Evolutionary conservation across 2,888 invertebrate genomes (phyloP).

Genomic region (Toxonevra muliebris): DNA sequence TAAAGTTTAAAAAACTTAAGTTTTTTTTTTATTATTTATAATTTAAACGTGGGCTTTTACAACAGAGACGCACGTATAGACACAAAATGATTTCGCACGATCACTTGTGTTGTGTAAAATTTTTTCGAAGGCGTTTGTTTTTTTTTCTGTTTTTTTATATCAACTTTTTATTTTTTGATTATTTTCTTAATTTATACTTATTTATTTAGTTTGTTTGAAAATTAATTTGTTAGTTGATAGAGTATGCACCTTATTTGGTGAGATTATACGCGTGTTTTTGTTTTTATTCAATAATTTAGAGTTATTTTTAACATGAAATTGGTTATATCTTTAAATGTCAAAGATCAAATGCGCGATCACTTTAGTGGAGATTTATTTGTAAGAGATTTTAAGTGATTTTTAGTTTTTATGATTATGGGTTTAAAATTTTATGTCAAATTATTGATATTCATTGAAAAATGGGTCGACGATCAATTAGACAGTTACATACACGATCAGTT

Average conservation of each 20-base stretch:
- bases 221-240: neutral
- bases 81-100: conserved; percentile 52
- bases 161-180: neutral
- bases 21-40: conserved; percentile 14
- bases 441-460: too few species aligned
- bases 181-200: neutral
- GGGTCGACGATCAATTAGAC: too few species aligned
- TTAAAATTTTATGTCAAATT: too few species aligned
- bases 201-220: too few species aligned
- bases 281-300: neutral
- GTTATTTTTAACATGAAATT: neutral
- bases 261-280: neutral
- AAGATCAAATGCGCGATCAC: too few species aligned
- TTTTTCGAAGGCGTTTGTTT: conserved; percentile 9
- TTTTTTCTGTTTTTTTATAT: conserved; percentile 19
- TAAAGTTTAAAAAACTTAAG: conserved; percentile 36
- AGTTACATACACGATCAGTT: too few species aligned
- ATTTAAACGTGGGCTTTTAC: neutral
- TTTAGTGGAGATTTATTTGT: too few species aligned
- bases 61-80: neutral
- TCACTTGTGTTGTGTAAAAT: conserved; percentile 45
- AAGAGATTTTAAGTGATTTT: too few species aligned
- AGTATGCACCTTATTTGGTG: neutral
- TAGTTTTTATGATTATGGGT: too few species aligned
- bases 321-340: too few species aligned